Conservation (phyloP, 2,113 vertebrate species). For the Phoenicopterus ruber region DNA sequence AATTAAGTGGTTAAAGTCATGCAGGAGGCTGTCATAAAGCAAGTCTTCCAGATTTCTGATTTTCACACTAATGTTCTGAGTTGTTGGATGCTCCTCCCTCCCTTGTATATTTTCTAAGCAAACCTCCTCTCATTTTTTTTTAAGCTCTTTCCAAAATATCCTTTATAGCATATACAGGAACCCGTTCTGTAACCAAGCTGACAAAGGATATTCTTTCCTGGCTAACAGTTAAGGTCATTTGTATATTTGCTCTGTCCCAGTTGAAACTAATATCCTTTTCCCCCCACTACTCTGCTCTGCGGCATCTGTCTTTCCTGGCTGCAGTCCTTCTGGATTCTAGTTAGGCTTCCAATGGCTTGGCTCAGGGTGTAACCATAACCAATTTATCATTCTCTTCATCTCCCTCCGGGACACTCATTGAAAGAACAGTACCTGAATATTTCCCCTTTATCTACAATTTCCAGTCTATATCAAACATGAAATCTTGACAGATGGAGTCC, state of each 20-base stretch:
- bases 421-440: constrained; percentile 57
- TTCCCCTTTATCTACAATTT: constrained; percentile 56
- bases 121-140: neutral
- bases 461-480: constrained; percentile 54
- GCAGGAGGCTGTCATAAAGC: neutral
- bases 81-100: neutral
- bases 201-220: neutral
- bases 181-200: neutral
- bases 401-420: neutral
- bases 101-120: neutral
- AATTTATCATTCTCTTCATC: constrained; percentile 54
- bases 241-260: constrained; percentile 38
- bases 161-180: neutral
- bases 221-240: constrained; percentile 29
- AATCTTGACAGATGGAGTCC: constrained; percentile 65
- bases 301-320: constrained; percentile 56
- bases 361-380: constrained; percentile 43
- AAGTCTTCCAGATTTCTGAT: neutral
- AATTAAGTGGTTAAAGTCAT: neutral
- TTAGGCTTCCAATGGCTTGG: constrained; percentile 52
- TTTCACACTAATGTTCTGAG: neutral
- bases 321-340: constrained; percentile 39
- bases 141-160: neutral
- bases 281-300: neutral
- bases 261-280: constrained; percentile 32